These are phyloP conservation scores for Thryonomys swinderianus DNA, from an alignment of 2,113 vertebrate species.

Conservation along the genomic window DNA sequence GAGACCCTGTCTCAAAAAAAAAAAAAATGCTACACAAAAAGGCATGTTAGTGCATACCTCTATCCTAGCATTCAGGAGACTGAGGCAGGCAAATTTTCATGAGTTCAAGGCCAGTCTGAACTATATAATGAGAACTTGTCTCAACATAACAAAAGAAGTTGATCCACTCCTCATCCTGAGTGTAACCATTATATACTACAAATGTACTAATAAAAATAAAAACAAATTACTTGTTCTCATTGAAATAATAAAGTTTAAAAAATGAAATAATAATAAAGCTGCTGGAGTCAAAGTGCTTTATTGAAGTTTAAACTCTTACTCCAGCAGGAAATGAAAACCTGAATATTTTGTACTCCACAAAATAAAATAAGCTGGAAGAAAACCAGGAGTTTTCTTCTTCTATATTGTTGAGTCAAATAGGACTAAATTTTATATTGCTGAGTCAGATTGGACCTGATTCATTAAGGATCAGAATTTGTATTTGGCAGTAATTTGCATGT, in stretches of 20 bases:
- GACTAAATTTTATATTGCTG: constrained; percentile 10
- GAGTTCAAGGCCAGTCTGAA: neutral
- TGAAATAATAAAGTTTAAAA: neutral
- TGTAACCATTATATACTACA: too few species aligned
- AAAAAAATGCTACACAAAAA: neutral
- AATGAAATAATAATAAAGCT: neutral
- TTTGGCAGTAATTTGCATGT: constrained; percentile 23
- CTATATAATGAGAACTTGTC: neutral
- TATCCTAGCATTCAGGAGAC: neutral
- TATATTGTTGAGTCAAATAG: constrained; percentile 46
- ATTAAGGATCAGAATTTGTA: constrained; percentile 44
- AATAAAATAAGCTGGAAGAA: constrained; percentile 49
- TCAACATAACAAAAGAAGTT: neutral
- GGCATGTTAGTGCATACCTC: neutral
- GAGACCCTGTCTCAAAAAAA: too few species aligned
- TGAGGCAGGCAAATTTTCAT: neutral
- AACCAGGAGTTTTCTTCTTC: constrained; percentile 20
- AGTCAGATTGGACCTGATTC: constrained; percentile 48
- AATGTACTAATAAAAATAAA: too few species aligned
- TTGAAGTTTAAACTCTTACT: constrained; percentile 52
- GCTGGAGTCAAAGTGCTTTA: constrained; percentile 24
- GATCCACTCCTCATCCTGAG: too few species aligned
- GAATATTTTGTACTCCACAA: constrained; percentile 55
- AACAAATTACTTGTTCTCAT: constrained; percentile 37
- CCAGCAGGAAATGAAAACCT: constrained; percentile 53